Evolutionary conservation across 1,140 invertebrate species (phyloP), one percentile per base, ranked within the genome.

Genomic region (Lepidurus packardi): DNA sequence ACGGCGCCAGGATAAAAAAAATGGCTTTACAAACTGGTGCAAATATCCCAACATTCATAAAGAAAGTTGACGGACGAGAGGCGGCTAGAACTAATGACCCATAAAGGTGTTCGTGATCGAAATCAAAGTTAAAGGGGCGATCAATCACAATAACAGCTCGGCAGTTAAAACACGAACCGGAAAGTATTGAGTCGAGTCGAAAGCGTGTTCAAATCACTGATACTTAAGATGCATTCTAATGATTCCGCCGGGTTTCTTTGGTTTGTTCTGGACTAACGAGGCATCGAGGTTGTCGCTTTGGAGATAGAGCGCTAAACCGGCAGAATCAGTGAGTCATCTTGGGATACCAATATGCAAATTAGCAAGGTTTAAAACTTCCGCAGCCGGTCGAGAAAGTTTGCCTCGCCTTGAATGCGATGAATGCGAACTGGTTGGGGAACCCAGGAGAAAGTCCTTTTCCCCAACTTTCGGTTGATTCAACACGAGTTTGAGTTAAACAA

Each of bases 321-420:
- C 53, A 65, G 34, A 65, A 65, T 65, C n/a, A 65, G 53, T 65
- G 53, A 65, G 53, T 65, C 53, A 65, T 13, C 53, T 65, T n/a
- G 13, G 13, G n/a, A 34, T 21, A 16, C 53, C 53, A 21, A 9
- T 65, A 65, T 65, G 53, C 53, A 65, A 65, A 65, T 65, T 21
- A 65, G 53, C 5, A 13, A n/a, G 21, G 53, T 13, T 7, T 21
- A 65, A 65, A 65, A 13, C n/a, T 65, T 65, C 53, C 53, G 16
- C 53, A 65, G 21, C n/a, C 3, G 21, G 16, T 21, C 53, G 53
- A 65, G 53, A 65, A 65, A 65, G 53, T 16, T 47, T 47, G 16
- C 16, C 16, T 65, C 53, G 16, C 53, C 53, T 65, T 11, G 34
- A 34, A 34, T 16, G 53, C 53, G 5, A 21, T 65, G 53, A 9